These are phyloP conservation scores for Tragelaphus eurycerus DNA, from an alignment of 2,797 vertebrate species.

Conservation along the genomic window DNA sequence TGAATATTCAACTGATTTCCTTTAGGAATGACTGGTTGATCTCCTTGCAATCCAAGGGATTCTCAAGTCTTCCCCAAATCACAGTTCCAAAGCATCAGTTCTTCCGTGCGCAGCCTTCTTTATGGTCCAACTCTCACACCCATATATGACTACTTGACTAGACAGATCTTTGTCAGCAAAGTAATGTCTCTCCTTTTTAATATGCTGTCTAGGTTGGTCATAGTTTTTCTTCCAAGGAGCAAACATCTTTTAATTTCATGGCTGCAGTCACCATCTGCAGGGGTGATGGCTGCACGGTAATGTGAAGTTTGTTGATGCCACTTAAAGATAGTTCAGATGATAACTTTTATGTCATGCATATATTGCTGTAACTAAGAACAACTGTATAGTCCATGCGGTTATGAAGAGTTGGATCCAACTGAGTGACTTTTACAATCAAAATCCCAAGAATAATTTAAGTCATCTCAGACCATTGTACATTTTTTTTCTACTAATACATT, in stretches of 20 bases:
- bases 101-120: neutral
- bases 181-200: neutral
- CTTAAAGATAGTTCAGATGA: neutral
- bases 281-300: rapidly evolving
- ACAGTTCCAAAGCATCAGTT: neutral
- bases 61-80: neutral
- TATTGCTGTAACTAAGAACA: neutral
- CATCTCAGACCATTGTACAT: neutral
- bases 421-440: neutral
- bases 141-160: neutral
- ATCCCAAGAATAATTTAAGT: neutral
- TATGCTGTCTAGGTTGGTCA: neutral
- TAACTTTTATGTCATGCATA: neutral
- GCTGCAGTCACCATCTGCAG: neutral
- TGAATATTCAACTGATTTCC: neutral
- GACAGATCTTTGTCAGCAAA: neutral
- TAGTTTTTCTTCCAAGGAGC: neutral
- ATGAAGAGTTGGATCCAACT: neutral
- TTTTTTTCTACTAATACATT: neutral
- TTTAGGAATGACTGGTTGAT: neutral
- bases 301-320: rapidly evolving
- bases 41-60: neutral
- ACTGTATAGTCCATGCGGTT: neutral
- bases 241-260: neutral
- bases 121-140: neutral